Evolutionary conservation across 1,140 invertebrate species (phyloP), one percentile per base, ranked within the genome.

Genomic region (Drosophila quadrilineata): DNA sequence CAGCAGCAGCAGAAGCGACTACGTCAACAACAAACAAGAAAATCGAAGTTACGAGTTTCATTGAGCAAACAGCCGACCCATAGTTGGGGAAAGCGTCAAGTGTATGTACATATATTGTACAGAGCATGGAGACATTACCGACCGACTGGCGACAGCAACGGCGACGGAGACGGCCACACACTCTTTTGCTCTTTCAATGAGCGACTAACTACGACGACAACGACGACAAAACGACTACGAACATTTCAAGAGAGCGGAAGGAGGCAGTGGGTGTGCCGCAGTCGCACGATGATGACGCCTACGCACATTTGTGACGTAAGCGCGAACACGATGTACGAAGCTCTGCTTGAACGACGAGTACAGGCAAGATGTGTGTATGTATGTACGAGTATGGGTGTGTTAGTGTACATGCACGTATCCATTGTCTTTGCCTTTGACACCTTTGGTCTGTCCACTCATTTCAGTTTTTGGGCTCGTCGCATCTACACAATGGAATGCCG

Each of bases 271-370:
- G 82, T 88, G 82, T 75, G 87, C 77, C 87, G 70, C 77, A 84
- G 46, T 17, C 54, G 69, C 63, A 76, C 62, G 84, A 84, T 75
- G 73, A 88, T 88, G 87, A 88, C 87, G 87, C 87, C 87, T 88
- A 88, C 87, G 87, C 82, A 80, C 53, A 60, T 76, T 79, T 88
- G 87, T 88, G 87, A 88, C 87, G 87, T 88, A 88, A 88, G 70
- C 82, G 75, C 45, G 33, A 46, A 19, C 52, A 52, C 71, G 58
- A 76, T 31, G 28, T 10, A 36, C 58, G 38, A 9, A 33, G 22
- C 3, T 22, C n/a, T 41, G n/a, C 19, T 2, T 24, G 19, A 5
- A 3, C 10, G 21, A 22, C 8, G 19, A 5, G 9, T 12, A 16
- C n/a, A n/a, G n/a, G n/a, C n/a, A n/a, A n/a, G n/a, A n/a, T 66